Base-by-base conservation (phyloP, 2,113 vertebrate genomes). In the Strix uralensis region DNA sequence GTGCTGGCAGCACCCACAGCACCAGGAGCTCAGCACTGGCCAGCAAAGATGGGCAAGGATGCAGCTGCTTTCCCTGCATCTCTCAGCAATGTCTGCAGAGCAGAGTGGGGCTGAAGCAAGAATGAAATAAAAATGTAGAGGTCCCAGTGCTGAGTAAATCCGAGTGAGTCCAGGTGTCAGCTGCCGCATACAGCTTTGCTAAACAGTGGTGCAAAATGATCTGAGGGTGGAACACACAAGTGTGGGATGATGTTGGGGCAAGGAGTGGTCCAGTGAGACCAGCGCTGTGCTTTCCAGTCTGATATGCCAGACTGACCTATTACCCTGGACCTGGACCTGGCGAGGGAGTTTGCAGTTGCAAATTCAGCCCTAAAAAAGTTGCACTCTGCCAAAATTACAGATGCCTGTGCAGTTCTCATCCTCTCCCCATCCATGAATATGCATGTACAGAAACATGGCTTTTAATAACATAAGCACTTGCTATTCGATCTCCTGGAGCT, bases 271-370 rank as follows among this genome's bases (percentile, higher is more conserved):
- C 77, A 59, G 57, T 1, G 1, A 78, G 59, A 65, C 15, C 58
- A 29, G 63, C 51, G 40, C 38, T 46, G 49, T 5, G 3, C 38
- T 10, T 47, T 13, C 13, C 51, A 18, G 21, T 25, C 42, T 3
- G 0, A 25, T 7, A 11, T 1, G 1, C 13, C 20, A 9, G 30
- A 5, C 11, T 71, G 58, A 42, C 0, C 1, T 54, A 34, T 46
- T 13, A 6, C 7, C 32, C 29, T 14, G 63, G 49, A 44, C 21
- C 61, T 21, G 36, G 40, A 32, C 55, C 29, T 51, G 22, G 3
- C 4, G 25, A 47, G 18, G 49, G 29, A 29, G 15, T 27, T 51
- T 29, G 42, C 52, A 63, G 66, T 22, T 54, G 47, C 44, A 73
- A 62, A 67, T n/a, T 29, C 70, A 81, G 57, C 46, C n/a, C 38